These are phyloP conservation scores for Emydocephalus ijimae DNA, from an alignment of 2,113 vertebrate genomes.

Conservation along the genomic window DNA sequence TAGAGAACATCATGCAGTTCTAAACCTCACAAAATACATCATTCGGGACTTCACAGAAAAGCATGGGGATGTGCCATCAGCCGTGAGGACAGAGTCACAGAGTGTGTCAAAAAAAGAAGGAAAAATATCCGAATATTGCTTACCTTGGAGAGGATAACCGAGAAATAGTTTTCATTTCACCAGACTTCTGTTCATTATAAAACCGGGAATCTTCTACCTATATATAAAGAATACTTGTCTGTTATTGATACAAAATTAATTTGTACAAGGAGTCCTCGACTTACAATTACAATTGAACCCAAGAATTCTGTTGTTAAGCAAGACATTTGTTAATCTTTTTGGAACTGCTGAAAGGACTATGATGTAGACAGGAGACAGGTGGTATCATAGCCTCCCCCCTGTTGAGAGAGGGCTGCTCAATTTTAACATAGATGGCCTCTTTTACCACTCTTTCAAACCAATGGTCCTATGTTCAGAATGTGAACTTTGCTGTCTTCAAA, in stretches of 20 bases:
- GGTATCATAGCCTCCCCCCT: too few relatives aligned
- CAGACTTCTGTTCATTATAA: conserved; percentile 41
- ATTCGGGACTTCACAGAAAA: not conserved
- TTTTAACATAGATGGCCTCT: too few relatives aligned
- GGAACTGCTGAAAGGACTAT: too few relatives aligned
- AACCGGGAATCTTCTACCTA: conserved; percentile 43
- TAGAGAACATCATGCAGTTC: not conserved
- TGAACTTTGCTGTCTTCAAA: too few relatives aligned
- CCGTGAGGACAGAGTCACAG: not conserved
- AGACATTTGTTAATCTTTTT: too few relatives aligned
- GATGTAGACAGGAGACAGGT: too few relatives aligned
- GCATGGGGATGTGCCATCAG: not conserved
- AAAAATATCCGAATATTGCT: not conserved
- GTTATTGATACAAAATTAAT: conserved; percentile 16
- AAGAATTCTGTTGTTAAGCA: too few relatives aligned
- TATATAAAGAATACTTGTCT: conserved; percentile 40
- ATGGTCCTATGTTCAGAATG: too few relatives aligned
- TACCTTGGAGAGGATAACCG: conserved; percentile 71
- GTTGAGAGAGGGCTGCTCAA: too few relatives aligned
- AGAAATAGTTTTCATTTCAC: conserved; percentile 31
- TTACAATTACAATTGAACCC: too few relatives aligned
- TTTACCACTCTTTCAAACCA: too few relatives aligned
- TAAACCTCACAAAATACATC: not conserved
- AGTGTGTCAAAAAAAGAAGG: not conserved
- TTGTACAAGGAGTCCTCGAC: not conserved